Base-by-base conservation (phyloP, 1,140 invertebrate genomes). In the Marisa cornuarietis region DNA sequence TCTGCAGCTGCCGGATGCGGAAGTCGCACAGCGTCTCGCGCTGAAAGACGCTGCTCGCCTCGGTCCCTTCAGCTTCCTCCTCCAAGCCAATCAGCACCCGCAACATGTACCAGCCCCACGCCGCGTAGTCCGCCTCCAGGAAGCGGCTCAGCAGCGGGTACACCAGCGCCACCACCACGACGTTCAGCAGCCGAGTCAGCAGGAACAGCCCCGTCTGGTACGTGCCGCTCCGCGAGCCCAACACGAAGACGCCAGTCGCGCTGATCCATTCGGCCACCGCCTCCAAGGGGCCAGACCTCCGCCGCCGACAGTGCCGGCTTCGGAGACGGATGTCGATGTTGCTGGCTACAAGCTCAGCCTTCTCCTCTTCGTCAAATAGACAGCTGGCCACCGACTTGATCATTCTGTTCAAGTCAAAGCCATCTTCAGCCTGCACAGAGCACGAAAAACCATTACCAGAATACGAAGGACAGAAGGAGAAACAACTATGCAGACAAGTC, bases 21-120 rank as follows among this genome's bases (percentile, higher is more conserved):
- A 93, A 93, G 79, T 93, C 91, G 85, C 92, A 93, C 81, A 93
- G 86, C 0, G 92, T 92, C 0, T 92, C 91, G 26, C 91, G 86
- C 16, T 92, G 92, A 87, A 93, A 93, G 16, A 87, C 66, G 85
- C 71, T 84, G 69, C 24, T 6, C 66, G 63, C 0, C 68, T 91
- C 92, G 66, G 69, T 65, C 51, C 26, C 78, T 85, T 92, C 91
- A 71, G 85, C 84, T 89, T 89, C 91, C 74, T 91, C 90, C 1
- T 66, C 79, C 10, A 79, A 52, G 75, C 92, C 85, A 10, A 63
- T 51, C 24, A 82, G 54, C 49, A 4, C 54, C 13, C 69, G n/a
- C 14, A 81, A 13, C 58, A 79, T 71, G 13, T 72, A 66, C 24
- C 69, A 66, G 4, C 83, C 83, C 61, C 80, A 84, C 22, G 73